These are phyloP conservation scores for Calcarius lapponicus DNA, from an alignment of 2,797 vertebrate genomes.

Conservation along the genomic window DNA sequence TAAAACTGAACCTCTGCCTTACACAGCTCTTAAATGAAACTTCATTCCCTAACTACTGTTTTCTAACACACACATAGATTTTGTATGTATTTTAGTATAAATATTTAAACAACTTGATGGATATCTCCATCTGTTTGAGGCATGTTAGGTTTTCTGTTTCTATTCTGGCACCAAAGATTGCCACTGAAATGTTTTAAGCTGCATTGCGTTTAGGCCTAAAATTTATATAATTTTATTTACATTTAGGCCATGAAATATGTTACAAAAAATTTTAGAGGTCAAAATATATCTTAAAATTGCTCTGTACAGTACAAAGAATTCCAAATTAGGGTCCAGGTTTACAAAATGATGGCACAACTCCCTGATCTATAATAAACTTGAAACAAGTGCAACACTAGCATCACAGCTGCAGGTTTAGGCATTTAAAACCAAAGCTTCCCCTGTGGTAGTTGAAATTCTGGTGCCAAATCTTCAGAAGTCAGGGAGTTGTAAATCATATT, in stretches of 20 bases:
- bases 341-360: neutral
- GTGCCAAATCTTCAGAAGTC: neutral
- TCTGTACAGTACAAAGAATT: neutral
- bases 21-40: neutral
- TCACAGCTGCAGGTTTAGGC: neutral
- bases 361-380: neutral
- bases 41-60: neutral
- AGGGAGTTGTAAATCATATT: neutral
- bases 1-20: neutral
- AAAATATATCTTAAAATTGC: neutral
- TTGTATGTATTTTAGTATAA: constrained; percentile 5
- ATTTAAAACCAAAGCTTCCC: neutral
- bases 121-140: neutral
- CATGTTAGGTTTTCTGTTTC: neutral
- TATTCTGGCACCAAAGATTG: neutral
- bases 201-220: neutral
- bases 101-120: neutral
- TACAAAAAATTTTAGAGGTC: neutral
- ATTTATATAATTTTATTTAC: neutral
- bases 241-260: neutral
- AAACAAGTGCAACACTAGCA: neutral
- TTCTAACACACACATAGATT: neutral
- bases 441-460: neutral
- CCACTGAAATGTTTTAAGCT: neutral
- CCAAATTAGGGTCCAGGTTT: neutral